Conservation (phyloP, 2,113 vertebrate genomes). For the Spea bombifrons region DNA sequence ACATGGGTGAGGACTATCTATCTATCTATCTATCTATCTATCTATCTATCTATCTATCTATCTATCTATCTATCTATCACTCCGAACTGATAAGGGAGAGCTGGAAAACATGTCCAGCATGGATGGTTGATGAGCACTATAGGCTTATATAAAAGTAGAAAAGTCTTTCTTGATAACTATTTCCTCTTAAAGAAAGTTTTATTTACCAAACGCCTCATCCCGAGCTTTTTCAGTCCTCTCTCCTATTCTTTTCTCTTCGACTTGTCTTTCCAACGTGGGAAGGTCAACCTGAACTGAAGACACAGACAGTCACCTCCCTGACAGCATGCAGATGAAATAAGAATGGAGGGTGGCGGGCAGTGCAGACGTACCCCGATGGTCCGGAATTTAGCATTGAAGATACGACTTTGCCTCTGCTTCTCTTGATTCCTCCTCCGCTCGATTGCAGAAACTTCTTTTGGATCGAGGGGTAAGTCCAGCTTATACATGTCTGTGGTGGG, state of each 20-base stretch:
- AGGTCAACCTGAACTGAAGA: slow-evolving; percentile 67
- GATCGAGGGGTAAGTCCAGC: slow-evolving; percentile 60
- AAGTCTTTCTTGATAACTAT: too few species aligned
- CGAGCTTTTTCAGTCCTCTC: slow-evolving; percentile 50
- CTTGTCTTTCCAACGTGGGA: slow-evolving; percentile 66
- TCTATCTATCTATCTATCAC: too few species aligned
- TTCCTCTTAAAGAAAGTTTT: not conserved
- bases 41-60: too few species aligned
- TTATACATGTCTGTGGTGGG: slow-evolving; percentile 62
- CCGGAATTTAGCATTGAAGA: slow-evolving; percentile 67
- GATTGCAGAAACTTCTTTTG: slow-evolving; percentile 57
- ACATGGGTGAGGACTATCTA: too few species aligned
- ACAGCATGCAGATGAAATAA: not conserved
- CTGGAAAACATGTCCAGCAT: too few species aligned
- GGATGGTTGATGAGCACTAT: too few species aligned
- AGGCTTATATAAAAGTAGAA: too few species aligned
- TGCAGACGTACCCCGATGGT: slow-evolving; percentile 67
- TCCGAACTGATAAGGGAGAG: too few species aligned
- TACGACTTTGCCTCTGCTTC: slow-evolving; percentile 62
- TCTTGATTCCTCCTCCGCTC: slow-evolving; percentile 69
- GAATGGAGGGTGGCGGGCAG: not conserved
- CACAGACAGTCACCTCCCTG: slow-evolving; percentile 21
- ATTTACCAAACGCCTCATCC: slow-evolving; percentile 55
- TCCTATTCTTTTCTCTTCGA: slow-evolving; percentile 62
- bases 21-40: too few species aligned